Evolutionary conservation across 2,888 invertebrate genomes (phyloP).

Genomic region (Aphodius sticticus): DNA sequence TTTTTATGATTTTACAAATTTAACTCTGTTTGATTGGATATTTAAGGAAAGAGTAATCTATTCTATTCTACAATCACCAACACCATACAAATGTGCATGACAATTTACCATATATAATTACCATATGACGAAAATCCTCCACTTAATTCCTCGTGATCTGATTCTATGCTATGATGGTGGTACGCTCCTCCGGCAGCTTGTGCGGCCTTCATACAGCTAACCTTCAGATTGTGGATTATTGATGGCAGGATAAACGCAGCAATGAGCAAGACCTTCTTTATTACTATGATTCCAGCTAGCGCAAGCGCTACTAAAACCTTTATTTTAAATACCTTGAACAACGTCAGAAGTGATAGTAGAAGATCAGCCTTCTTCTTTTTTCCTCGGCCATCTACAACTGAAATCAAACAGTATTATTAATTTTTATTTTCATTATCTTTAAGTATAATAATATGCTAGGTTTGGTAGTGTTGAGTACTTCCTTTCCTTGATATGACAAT

Average conservation of each 20-base stretch:
- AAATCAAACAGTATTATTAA: conserved; percentile 26
- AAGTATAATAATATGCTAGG: conserved; percentile 10
- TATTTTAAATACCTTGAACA: conserved; percentile 63
- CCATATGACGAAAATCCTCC: conserved; percentile 28
- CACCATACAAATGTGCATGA: conserved; percentile 4
- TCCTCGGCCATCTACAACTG: conserved; percentile 25
- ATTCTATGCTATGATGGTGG: conserved; percentile 38
- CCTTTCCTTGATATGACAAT: too few relatives aligned
- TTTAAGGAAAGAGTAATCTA: not conserved
- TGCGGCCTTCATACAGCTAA: conserved; percentile 61
- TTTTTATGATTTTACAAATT: too few relatives aligned
- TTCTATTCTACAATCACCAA: too few relatives aligned
- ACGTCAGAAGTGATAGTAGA: conserved; percentile 63
- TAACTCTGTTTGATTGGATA: not conserved
- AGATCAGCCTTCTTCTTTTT: conserved; percentile 61
- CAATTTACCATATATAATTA: conserved; percentile 27
- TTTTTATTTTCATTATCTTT: not conserved
- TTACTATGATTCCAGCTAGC: conserved; percentile 68
- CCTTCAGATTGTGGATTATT: conserved; percentile 65
- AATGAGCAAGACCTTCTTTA: conserved; percentile 70
- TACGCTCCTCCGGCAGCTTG: conserved; percentile 35
- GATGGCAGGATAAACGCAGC: conserved; percentile 69
- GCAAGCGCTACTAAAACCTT: conserved; percentile 70
- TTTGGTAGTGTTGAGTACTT: not conserved
- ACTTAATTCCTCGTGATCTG: conserved; percentile 20